These are phyloP conservation scores for Cephus pygmeus DNA, from an alignment of 2,888 invertebrate genomes.

Conservation along the genomic window DNA sequence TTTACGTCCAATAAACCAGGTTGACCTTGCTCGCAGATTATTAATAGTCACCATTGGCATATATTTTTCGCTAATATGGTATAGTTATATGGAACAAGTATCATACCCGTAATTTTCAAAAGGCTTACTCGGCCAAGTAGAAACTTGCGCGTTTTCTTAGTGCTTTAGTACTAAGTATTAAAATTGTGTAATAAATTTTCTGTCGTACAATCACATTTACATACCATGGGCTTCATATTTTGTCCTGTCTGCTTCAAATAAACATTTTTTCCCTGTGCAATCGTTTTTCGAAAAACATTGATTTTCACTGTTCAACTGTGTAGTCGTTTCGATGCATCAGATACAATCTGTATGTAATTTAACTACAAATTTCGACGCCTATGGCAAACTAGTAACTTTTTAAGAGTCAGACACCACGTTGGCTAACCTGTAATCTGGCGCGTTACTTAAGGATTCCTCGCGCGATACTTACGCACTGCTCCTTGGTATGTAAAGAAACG, in stretches of 20 bases:
- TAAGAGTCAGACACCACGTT: neutral
- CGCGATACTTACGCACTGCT: neutral
- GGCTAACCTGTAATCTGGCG: neutral
- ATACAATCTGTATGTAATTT: neutral
- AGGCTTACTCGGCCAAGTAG: neutral
- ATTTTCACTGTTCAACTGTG: neutral
- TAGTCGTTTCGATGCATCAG: neutral
- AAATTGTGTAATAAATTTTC: neutral
- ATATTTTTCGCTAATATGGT: neutral
- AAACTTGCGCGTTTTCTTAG: neutral
- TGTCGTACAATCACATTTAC: neutral
- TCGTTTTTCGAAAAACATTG: neutral
- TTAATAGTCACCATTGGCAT: constrained; percentile 17
- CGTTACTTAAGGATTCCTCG: neutral
- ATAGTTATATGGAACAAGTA: neutral
- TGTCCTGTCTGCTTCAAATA: neutral
- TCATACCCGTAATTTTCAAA: neutral
- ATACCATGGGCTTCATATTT: neutral
- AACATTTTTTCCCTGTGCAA: no score
- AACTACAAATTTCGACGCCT: neutral
- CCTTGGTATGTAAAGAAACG: neutral
- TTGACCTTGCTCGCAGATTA: constrained; percentile 18
- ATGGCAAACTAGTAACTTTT: neutral
- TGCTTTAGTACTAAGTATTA: neutral
- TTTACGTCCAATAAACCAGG: constrained; percentile 20